These are phyloP conservation scores for Halcyon smyrnensis DNA, from an alignment of 2,797 vertebrate genomes.

Conservation along the genomic window DNA sequence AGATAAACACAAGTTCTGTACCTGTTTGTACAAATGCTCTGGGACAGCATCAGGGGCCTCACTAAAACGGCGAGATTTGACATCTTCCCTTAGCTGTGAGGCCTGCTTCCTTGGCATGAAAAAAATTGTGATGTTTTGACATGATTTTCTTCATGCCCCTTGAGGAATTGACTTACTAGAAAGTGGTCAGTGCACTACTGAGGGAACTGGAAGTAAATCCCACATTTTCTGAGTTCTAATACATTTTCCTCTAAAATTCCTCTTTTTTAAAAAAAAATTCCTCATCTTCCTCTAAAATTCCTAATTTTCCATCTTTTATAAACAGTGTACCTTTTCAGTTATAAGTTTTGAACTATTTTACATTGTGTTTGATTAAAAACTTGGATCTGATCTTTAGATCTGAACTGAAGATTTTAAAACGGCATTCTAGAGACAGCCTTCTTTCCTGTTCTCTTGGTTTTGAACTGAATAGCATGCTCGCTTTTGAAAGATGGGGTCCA, in stretches of 20 bases:
- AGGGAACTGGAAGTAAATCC: neutral
- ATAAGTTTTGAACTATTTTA: neutral
- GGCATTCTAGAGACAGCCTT: neutral
- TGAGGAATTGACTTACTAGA: neutral
- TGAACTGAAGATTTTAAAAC: neutral
- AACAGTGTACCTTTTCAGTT: neutral
- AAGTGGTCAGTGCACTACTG: neutral
- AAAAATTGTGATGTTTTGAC: neutral
- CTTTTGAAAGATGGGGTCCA: neutral
- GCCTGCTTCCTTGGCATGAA: neutral
- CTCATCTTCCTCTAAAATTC: no score
- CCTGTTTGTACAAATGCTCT: neutral
- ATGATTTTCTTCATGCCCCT: neutral
- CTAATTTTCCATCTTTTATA: neutral
- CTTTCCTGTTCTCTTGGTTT: neutral
- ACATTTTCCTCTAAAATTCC: neutral
- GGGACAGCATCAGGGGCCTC: neutral
- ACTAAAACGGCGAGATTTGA: neutral
- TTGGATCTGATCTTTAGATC: neutral
- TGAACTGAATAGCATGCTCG: neutral
- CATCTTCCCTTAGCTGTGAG: neutral
- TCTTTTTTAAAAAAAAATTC: no score
- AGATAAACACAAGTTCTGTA: neutral
- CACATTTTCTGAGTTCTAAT: neutral
- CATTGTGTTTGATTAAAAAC: neutral